phyloP scores from a whole-genome alignment of 2,888 invertebrate species.

The Cabera pusaria region DNA sequence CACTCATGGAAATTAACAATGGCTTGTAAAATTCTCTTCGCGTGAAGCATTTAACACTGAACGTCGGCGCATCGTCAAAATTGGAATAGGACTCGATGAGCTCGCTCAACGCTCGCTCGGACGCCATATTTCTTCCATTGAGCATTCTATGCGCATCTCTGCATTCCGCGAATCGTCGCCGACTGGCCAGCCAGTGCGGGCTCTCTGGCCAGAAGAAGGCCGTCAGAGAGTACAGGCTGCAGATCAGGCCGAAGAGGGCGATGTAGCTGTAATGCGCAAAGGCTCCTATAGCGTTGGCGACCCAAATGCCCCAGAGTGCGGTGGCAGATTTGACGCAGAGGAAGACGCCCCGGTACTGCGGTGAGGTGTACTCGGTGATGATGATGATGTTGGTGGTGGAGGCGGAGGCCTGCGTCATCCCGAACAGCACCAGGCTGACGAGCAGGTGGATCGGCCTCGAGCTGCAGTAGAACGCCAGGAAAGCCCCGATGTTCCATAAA shows the following conservation, averaged over 20 bases:
- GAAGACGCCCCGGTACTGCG: conserved; percentile 1
- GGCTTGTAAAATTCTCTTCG: not conserved
- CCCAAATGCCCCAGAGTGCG: not conserved
- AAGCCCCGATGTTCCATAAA: not conserved
- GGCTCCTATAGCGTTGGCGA: not conserved
- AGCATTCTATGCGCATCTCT: conserved; percentile 1
- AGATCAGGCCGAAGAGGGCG: not conserved
- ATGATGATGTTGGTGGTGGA: not conserved
- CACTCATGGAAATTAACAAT: not conserved
- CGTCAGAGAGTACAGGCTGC: not conserved
- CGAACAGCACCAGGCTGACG: not conserved
- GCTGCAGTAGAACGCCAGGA: not conserved
- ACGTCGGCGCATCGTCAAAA: no score
- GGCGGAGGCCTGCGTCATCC: not conserved
- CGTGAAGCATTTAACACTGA: not conserved
- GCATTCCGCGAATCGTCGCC: not conserved
- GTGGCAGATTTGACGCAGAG: not conserved
- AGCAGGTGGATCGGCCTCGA: not conserved
- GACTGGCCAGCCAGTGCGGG: not conserved
- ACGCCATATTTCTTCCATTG: not conserved
- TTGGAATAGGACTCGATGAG: not conserved
- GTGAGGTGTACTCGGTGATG: conserved; percentile 1
- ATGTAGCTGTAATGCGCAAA: not conserved
- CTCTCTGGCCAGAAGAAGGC: not conserved
- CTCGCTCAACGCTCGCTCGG: not conserved